Conservation (phyloP, 2,888 invertebrate genomes). For the Rhingia rostrata region DNA sequence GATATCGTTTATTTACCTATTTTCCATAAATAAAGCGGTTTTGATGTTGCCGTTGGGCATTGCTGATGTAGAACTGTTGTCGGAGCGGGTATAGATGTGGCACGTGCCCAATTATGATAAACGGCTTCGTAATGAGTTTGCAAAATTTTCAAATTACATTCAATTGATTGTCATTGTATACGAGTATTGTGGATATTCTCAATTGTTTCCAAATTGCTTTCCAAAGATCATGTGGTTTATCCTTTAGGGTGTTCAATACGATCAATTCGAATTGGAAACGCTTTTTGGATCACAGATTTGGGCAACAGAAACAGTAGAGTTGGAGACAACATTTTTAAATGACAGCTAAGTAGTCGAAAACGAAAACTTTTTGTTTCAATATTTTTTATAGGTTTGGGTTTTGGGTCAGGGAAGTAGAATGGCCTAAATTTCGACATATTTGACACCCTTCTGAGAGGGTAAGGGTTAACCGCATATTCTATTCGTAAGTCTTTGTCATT, state of each 20-base stretch:
- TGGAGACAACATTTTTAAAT: too few species aligned
- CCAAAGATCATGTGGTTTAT: neutral
- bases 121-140: constrained; percentile 47
- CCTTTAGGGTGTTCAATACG: neutral
- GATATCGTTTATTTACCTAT: constrained; percentile 6
- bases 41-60: constrained; percentile 12
- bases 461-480: too few species aligned
- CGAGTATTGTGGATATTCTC: constrained; percentile 1
- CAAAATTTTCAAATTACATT: constrained; percentile 35
- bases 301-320: too few species aligned
- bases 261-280: neutral
- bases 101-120: constrained; percentile 60
- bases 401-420: too few species aligned
- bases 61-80: constrained; percentile 7
- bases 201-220: neutral
- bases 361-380: too few species aligned
- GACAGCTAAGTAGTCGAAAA: too few species aligned
- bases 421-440: too few species aligned
- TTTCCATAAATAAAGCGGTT: constrained; percentile 38
- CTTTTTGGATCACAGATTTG: too few species aligned
- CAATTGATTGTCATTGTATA: constrained; percentile 23
- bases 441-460: too few species aligned
- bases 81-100: constrained; percentile 27
- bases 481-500: too few species aligned
- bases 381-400: too few species aligned